Conservation (phyloP, 53 echinoderm and acorn worm species). For the Crossaster papposus region DNA sequence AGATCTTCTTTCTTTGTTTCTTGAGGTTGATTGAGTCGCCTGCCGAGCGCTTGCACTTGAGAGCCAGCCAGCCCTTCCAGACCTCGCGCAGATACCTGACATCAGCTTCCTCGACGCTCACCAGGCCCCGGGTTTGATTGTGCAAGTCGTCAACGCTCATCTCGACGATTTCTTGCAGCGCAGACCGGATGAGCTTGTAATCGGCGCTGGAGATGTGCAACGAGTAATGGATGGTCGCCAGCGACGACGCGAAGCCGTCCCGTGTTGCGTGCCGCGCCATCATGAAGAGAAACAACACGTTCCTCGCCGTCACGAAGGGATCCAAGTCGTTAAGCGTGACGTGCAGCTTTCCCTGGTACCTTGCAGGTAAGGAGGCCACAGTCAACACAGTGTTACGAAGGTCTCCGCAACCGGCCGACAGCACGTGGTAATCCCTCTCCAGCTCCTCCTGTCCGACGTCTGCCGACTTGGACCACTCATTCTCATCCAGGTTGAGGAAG, state of each 20-base stretch:
- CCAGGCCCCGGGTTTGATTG: slow-evolving; percentile 1
- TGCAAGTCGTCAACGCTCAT: neutral
- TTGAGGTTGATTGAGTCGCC: slow-evolving; percentile 43
- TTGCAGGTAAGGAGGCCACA: slow-evolving; percentile 52
- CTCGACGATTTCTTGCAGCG: slow-evolving; percentile 28
- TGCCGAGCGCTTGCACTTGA: slow-evolving; percentile 28
- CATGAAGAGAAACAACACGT: slow-evolving; percentile 62
- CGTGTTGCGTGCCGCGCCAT: slow-evolving; percentile 18
- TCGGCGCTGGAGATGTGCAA: slow-evolving; percentile 45
- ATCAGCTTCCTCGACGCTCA: slow-evolving; percentile 34
- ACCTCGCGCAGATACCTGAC: slow-evolving; percentile 43
- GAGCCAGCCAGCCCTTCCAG: slow-evolving; percentile 55
- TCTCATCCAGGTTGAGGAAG: slow-evolving; percentile 33
- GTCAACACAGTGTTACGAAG: slow-evolving; percentile 51
- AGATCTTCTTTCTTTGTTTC: slow-evolving; percentile 27
- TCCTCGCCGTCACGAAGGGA: slow-evolving; percentile 63
- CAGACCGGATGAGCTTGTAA: slow-evolving; percentile 32
- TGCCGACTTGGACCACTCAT: slow-evolving; percentile 25
- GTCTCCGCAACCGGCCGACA: slow-evolving; percentile 61
- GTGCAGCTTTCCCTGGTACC: slow-evolving; percentile 28
- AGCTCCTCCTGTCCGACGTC: neutral
- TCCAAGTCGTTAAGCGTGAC: slow-evolving; percentile 59
- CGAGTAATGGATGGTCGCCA: slow-evolving; percentile 59
- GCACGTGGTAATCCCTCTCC: slow-evolving; percentile 34
- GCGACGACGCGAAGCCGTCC: neutral